Evolutionary conservation across 2,797 vertebrate genomes (phyloP).

Genomic region (Melanotaenia trifasciata): DNA sequence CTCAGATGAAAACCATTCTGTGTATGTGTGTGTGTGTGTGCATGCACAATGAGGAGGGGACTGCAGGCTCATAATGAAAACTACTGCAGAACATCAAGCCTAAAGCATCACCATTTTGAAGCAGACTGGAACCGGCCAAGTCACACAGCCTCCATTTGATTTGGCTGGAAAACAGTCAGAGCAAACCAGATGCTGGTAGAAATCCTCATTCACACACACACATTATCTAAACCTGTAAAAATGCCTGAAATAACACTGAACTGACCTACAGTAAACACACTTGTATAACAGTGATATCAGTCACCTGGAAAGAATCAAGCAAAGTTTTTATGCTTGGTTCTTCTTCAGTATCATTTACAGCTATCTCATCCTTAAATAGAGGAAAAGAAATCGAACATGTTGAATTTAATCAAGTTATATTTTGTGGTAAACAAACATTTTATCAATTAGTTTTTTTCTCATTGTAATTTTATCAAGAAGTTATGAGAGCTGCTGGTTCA

Average conservation of each 20-base stretch:
- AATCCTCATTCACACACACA: slow-evolving; percentile 38
- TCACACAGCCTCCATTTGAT: slow-evolving; percentile 71
- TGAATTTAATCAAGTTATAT: no score
- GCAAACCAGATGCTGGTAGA: slow-evolving; percentile 59
- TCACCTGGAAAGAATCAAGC: no score
- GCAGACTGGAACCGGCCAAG: slow-evolving; percentile 61
- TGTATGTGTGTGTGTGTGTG: not conserved
- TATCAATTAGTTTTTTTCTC: no score
- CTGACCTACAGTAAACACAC: not conserved
- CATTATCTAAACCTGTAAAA: slow-evolving; percentile 24
- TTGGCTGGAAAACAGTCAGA: slow-evolving; percentile 74
- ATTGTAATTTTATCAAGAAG: no score
- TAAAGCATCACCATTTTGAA: slow-evolving; percentile 49
- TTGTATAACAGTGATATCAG: not conserved
- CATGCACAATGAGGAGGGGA: slow-evolving; percentile 7
- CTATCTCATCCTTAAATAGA: no score
- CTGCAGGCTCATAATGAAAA: slow-evolving; percentile 29
- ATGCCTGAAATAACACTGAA: slow-evolving; percentile 18
- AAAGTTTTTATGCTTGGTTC: no score
- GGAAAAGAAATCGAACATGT: no score
- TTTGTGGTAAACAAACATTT: no score
- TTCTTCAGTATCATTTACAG: no score
- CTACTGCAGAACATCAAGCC: slow-evolving; percentile 33
- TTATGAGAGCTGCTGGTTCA: no score
- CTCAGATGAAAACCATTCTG: not conserved